Evolutionary conservation across 2,888 invertebrate species (phyloP).

Genomic region (Troilus luridus): DNA sequence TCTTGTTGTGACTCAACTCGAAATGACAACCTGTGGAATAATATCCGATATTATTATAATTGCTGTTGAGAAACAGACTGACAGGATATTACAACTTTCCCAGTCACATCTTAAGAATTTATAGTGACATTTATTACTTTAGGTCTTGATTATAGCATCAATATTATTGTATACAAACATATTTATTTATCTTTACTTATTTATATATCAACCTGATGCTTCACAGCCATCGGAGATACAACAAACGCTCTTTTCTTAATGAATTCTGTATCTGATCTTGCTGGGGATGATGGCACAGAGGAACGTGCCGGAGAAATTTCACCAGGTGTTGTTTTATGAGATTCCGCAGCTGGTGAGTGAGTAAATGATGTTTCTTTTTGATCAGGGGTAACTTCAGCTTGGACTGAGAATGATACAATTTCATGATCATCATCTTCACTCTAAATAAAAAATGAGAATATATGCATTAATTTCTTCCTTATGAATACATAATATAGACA

Average conservation of each 20-base stretch:
- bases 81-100: background rate
- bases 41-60: background rate
- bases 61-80: background rate
- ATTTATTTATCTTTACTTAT: background rate
- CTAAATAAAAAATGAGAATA: background rate
- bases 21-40: too few species aligned
- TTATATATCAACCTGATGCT: background rate
- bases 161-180: background rate
- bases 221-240: slow-evolving; percentile 4
- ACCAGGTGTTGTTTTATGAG: slow-evolving; percentile 21
- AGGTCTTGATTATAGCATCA: background rate
- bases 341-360: background rate
- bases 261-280: slow-evolving; percentile 50
- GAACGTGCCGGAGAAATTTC: slow-evolving; percentile 48
- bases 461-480: background rate
- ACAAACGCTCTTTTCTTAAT: slow-evolving; percentile 44
- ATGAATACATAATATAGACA: background rate
- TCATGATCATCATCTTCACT: slow-evolving; percentile 48
- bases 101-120: background rate
- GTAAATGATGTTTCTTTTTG: slow-evolving; percentile 40
- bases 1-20: too few species aligned
- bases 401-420: slow-evolving; percentile 33
- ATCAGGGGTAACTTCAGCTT: background rate
- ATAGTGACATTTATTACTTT: background rate
- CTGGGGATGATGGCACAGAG: slow-evolving; percentile 49